Evolutionary conservation across 2,888 invertebrate genomes (phyloP).

Genomic region (Pachydiplax longipennis): DNA sequence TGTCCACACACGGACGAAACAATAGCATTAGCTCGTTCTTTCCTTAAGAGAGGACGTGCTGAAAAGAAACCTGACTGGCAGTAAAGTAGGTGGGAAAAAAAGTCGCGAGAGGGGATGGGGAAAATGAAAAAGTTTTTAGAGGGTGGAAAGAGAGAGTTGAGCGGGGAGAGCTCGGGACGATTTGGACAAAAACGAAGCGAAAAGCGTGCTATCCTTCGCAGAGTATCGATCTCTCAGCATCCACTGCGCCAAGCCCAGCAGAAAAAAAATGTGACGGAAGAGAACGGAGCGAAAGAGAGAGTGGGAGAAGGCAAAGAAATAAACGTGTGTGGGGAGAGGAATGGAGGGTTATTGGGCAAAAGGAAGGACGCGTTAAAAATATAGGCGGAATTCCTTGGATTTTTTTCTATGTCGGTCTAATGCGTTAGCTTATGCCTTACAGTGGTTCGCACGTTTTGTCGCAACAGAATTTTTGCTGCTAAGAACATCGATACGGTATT

Average conservation of each 20-base stretch:
- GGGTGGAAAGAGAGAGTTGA: background rate
- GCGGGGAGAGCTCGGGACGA: background rate
- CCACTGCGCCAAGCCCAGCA: conserved; percentile 36
- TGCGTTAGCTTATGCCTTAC: too few relatives aligned
- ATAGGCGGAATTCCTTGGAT: too few relatives aligned
- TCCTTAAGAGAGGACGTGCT: background rate
- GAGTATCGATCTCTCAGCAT: conserved; percentile 31
- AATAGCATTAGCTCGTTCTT: too few relatives aligned
- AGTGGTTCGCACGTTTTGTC: too few relatives aligned
- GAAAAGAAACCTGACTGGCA: background rate
- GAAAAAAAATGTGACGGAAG: background rate
- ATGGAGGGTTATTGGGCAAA: background rate
- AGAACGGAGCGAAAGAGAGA: background rate
- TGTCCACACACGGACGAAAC: background rate
- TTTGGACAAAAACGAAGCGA: conserved; percentile 35
- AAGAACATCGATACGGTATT: too few relatives aligned
- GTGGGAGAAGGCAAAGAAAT: background rate
- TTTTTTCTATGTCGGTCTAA: too few relatives aligned
- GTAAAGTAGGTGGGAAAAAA: background rate
- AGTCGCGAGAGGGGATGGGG: background rate
- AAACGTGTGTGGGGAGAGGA: background rate
- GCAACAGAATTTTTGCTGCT: too few relatives aligned
- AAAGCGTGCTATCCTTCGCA: conserved; percentile 26
- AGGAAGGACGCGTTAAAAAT: background rate
- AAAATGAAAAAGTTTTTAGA: background rate